Conservation (phyloP, 2,797 vertebrate genomes). For the Nothura maculosa region DNA sequence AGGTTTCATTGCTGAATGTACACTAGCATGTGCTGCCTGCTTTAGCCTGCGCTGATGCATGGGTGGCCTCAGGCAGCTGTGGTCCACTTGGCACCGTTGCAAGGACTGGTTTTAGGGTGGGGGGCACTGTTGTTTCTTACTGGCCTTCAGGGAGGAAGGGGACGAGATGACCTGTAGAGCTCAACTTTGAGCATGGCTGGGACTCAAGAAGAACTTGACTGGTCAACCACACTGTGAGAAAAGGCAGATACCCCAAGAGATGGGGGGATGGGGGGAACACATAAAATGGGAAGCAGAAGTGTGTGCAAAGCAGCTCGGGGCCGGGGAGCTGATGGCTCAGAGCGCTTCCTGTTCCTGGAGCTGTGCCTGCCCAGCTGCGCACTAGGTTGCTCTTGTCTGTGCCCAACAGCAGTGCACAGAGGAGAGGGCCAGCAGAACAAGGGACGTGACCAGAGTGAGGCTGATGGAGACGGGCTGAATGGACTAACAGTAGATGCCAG, state of each 20-base stretch:
- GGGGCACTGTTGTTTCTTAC: not conserved
- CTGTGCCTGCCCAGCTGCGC: not conserved
- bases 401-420: not conserved
- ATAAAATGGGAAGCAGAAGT: constrained; percentile 84
- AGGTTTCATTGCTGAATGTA: not conserved
- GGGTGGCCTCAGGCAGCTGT: not conserved
- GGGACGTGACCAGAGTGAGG: accelerated
- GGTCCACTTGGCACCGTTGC: not conserved
- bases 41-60: not conserved
- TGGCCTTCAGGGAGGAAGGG: not conserved
- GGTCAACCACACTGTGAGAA: not conserved
- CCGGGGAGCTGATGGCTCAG: constrained; percentile 68
- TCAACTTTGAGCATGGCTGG: accelerated
- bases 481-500: not conserved
- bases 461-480: not conserved
- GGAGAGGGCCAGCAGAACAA: not conserved
- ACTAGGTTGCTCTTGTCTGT: not conserved
- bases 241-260: not conserved
- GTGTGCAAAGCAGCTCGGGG: constrained; percentile 78
- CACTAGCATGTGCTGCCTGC: not conserved
- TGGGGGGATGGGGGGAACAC: not conserved
- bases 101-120: not conserved
- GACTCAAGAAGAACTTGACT: not conserved
- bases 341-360: constrained; percentile 82
- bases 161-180: accelerated